Conservation (phyloP, 2,113 vertebrate genomes). For the Hemichromis elongatus region DNA sequence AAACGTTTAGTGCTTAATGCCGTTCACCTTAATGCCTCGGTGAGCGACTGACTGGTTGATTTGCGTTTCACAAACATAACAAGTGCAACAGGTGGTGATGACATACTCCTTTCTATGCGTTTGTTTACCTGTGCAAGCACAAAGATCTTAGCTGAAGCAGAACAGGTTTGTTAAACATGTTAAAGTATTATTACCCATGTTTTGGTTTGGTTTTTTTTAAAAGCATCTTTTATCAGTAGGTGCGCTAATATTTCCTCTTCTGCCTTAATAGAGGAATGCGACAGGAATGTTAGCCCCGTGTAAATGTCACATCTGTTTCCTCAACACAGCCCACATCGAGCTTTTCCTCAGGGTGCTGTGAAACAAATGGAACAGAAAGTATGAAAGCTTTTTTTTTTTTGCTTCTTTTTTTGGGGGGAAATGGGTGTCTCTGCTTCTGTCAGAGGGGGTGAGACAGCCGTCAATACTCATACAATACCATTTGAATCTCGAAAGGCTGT, state of each 20-base stretch:
- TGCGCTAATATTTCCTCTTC: background rate
- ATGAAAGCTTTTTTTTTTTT: background rate
- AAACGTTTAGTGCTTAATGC: background rate
- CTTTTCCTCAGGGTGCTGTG: background rate
- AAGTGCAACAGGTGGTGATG: background rate
- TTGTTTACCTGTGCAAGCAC: background rate
- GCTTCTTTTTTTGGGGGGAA: background rate
- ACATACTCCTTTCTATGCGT: background rate
- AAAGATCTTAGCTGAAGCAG: background rate
- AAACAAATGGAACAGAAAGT: background rate
- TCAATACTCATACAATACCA: background rate
- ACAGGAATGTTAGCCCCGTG: background rate
- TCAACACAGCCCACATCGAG: background rate
- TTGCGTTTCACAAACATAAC: background rate
- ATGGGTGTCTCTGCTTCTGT: background rate
- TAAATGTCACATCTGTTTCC: slow-evolving; percentile 16
- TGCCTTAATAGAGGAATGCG: background rate
- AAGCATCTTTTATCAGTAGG: background rate
- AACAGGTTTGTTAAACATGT: background rate
- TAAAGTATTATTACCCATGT: background rate
- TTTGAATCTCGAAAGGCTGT: background rate
- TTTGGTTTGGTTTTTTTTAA: background rate
- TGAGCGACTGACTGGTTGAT: background rate
- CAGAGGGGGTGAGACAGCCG: background rate
- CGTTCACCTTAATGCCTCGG: background rate